These are phyloP conservation scores for Caenorhabditis sp. DNA, from an alignment of 2,888 invertebrate species.

Conservation along the genomic window DNA sequence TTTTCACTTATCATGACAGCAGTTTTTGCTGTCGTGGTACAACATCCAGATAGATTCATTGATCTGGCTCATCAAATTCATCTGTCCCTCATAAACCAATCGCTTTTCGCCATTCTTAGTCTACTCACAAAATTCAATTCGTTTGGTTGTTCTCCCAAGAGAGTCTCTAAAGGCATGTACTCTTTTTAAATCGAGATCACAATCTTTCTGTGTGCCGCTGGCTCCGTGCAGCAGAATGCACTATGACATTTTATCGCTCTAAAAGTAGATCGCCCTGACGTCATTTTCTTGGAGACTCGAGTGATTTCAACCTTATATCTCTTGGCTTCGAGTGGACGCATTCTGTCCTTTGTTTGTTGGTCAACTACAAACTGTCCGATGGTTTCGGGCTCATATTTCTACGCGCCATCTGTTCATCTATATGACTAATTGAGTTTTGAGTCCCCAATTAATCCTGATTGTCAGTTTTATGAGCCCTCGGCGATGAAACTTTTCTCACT, in stretches of 20 bases:
- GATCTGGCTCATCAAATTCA: neutral
- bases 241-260: conserved; percentile 4
- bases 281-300: neutral
- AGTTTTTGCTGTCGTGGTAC: neutral
- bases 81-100: neutral
- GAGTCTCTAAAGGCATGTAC: conserved; percentile 12
- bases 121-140: conserved; percentile 4
- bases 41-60: conserved; percentile 9
- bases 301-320: neutral
- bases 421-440: conserved; percentile 9
- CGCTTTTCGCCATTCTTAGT: too few relatives aligned
- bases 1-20: conserved; percentile 13
- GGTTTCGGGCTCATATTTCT: conserved; percentile 7
- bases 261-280: conserved; percentile 11
- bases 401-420: conserved; percentile 6
- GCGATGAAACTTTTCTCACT: neutral
- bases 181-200: conserved; percentile 21
- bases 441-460: neutral
- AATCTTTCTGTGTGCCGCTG: conserved; percentile 1
- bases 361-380: neutral
- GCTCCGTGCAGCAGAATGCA: neutral
- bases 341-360: neutral
- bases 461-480: conserved; percentile 8
- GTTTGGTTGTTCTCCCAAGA: conserved; percentile 4
- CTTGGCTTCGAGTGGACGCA: too few relatives aligned